These are phyloP conservation scores for Peromyscus attwateri DNA, from an alignment of 2,797 vertebrate species.

Conservation along the genomic window DNA sequence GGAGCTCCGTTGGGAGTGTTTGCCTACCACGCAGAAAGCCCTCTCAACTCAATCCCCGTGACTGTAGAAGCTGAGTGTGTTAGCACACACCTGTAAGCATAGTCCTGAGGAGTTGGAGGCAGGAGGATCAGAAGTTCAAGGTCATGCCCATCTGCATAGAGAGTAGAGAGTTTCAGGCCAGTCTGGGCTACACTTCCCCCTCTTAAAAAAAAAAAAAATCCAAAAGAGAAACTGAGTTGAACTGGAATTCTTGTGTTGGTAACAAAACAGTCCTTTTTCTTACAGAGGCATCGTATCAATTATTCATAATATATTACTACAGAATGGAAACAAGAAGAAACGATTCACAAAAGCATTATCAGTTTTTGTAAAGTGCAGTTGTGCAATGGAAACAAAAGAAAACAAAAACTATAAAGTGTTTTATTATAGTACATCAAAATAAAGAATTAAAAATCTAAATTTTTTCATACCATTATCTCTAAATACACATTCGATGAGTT, in stretches of 20 bases:
- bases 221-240: not conserved
- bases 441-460: slow-evolving; percentile 34
- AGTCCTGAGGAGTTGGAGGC: not conserved
- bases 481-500: slow-evolving; percentile 51
- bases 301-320: slow-evolving; percentile 27
- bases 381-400: slow-evolving; percentile 44
- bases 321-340: slow-evolving; percentile 52
- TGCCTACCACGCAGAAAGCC: not conserved
- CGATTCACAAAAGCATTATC: not conserved
- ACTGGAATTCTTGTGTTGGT: not conserved
- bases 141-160: not conserved
- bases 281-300: not conserved
- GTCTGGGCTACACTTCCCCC: accelerated
- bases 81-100: not conserved
- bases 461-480: slow-evolving; percentile 28
- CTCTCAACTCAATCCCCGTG: not conserved
- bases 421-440: slow-evolving; percentile 50
- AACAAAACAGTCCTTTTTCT: slow-evolving; percentile 23
- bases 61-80: not conserved
- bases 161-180: no score
- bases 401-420: slow-evolving; percentile 17
- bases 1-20: not conserved
- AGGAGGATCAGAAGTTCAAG: not conserved
- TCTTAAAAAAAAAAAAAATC: not conserved
- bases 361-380: not conserved